Percentiles rank a stretch among this genome's conserved stretches.
Evolutionary conservation across 2,888 invertebrate genomes (phyloP).

Genomic region (Petrolisthes cinctipes): DNA sequence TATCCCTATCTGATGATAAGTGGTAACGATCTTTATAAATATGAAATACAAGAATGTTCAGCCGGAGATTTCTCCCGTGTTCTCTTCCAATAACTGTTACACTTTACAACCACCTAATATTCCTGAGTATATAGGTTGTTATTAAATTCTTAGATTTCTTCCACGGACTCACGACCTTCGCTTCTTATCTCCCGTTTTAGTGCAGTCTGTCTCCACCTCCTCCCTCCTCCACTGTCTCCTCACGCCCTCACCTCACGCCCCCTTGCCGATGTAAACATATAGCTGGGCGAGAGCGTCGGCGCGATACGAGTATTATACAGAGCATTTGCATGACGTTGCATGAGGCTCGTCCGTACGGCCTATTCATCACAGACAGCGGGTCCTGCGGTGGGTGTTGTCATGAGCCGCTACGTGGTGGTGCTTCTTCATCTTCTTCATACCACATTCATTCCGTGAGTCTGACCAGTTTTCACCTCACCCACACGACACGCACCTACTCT

Average conservation of each 20-base stretch:
- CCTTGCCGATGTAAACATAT: conserved; percentile 22
- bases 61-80: no score
- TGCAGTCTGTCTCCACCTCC: neutral
- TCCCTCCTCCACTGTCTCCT: neutral
- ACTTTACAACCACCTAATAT: no score
- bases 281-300: conserved; percentile 25
- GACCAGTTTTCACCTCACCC: neutral
- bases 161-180: neutral
- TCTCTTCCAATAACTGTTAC: no score
- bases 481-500: no score
- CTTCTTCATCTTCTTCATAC: conserved; percentile 6
- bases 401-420: conserved; percentile 33
- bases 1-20: no score
- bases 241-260: neutral
- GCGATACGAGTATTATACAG: conserved; percentile 36
- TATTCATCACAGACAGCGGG: conserved; percentile 9
- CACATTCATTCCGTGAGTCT: neutral
- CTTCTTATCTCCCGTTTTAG: neutral
- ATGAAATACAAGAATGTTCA: no score
- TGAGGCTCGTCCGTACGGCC: conserved; percentile 12
- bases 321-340: conserved; percentile 41
- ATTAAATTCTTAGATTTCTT: neutral
- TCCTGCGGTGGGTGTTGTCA: neutral
- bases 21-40: no score
- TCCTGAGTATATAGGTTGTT: no score